A percentile compares a stretch with the other conserved stretches of the same genome.
Evolutionary conservation across 2,888 invertebrate species (phyloP).

Genomic region (Pammene aurita): DNA sequence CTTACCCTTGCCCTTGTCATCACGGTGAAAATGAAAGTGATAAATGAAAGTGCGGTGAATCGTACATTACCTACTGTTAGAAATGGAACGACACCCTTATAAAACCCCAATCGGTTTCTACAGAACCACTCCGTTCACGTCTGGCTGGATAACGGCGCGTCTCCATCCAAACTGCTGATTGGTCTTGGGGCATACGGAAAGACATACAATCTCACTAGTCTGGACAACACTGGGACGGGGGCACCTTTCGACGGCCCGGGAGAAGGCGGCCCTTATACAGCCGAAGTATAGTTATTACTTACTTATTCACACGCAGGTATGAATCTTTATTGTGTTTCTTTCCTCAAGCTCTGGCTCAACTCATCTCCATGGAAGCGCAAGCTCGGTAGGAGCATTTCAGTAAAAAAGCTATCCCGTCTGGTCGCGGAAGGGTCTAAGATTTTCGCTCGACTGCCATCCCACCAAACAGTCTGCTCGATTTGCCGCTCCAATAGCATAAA

Average conservation of each 20-base stretch:
- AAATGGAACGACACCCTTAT: too few species aligned
- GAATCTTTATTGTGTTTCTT: background rate
- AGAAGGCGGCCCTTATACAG: constrained; percentile 62
- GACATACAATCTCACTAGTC: constrained; percentile 80
- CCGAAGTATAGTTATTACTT: constrained; percentile 40
- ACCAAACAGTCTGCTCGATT: too few species aligned
- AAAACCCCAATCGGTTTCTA: background rate
- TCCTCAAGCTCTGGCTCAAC: background rate
- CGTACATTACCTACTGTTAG: too few species aligned
- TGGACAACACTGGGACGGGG: constrained; percentile 69
- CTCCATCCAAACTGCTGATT: constrained; percentile 81
- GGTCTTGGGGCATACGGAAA: constrained; percentile 86
- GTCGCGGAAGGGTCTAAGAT: too few species aligned
- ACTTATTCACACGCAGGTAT: constrained; percentile 45
- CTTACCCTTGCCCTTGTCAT: too few species aligned
- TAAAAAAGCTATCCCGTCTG: too few species aligned
- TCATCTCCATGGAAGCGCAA: too few species aligned
- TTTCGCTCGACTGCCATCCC: too few species aligned
- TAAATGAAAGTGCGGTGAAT: too few species aligned
- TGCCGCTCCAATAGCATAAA: too few species aligned
- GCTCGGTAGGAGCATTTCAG: too few species aligned
- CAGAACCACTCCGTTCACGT: constrained; percentile 74
- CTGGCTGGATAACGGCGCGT: constrained; percentile 81
- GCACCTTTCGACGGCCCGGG: constrained; percentile 79
- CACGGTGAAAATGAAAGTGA: too few species aligned